Percentiles rank a stretch among this genome's conserved stretches.
These are phyloP conservation scores for Carassius carassius DNA, from an alignment of 2,113 vertebrate genomes.

Conservation along the genomic window DNA sequence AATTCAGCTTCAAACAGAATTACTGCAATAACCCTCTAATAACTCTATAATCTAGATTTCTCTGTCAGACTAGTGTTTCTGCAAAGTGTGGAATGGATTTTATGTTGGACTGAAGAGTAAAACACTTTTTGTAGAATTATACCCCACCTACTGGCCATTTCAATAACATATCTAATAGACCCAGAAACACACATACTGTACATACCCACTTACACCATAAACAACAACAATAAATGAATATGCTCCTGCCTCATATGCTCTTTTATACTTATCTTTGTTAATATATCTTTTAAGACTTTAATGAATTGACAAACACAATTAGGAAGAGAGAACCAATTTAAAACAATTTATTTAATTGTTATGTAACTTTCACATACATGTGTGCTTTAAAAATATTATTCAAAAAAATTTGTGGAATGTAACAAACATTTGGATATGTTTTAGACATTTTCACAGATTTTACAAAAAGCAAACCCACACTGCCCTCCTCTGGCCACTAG, in stretches of 20 bases:
- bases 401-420: too few relatives aligned
- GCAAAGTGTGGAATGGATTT: background rate
- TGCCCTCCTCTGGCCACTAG: too few relatives aligned
- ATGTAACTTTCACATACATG: too few relatives aligned
- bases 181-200: background rate
- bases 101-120: too few relatives aligned
- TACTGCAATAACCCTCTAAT: conserved; percentile 13
- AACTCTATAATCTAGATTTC: background rate
- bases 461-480: too few relatives aligned
- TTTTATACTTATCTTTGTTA: background rate
- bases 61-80: conserved; percentile 1
- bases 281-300: background rate
- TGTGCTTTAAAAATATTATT: too few relatives aligned
- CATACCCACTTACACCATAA: conserved; percentile 30
- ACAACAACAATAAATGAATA: background rate
- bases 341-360: too few relatives aligned
- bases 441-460: too few relatives aligned
- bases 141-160: background rate
- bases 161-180: background rate
- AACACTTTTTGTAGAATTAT: background rate
- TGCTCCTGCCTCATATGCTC: background rate
- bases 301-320: too few relatives aligned
- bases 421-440: too few relatives aligned
- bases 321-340: too few relatives aligned
- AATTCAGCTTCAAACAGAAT: background rate